These are phyloP conservation scores for Eupithecia inturbata DNA, from an alignment of 2,888 invertebrate genomes.

Conservation along the genomic window DNA sequence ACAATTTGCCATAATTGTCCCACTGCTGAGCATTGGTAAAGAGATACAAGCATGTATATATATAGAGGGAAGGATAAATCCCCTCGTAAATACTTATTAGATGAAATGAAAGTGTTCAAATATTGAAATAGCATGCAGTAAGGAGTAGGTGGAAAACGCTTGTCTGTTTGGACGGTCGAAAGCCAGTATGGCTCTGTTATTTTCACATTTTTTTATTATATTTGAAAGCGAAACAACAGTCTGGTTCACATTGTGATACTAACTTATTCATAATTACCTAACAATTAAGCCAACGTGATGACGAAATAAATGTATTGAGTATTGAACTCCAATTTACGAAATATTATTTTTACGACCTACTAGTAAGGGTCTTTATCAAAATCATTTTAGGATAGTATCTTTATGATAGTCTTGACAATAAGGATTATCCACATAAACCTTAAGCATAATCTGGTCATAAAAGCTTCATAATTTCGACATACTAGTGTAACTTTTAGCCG, in stretches of 20 bases:
- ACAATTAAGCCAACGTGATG: too few species aligned
- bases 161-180: neutral
- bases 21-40: neutral
- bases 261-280: too few species aligned
- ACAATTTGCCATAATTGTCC: neutral
- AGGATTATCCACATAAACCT: too few species aligned
- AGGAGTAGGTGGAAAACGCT: neutral
- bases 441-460: too few species aligned
- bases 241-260: too few species aligned
- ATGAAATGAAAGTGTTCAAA: slow-evolving; percentile 8
- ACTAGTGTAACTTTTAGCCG: too few species aligned
- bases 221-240: neutral
- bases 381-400: too few species aligned
- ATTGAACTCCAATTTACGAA: neutral
- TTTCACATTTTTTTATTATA: neutral
- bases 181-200: neutral
- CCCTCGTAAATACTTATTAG: slow-evolving; percentile 32
- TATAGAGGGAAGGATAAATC: neutral
- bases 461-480: too few species aligned
- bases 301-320: too few species aligned
- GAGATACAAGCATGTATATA: neutral
- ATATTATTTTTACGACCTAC: neutral
- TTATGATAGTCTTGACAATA: too few species aligned
- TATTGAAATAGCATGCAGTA: neutral
- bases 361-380: too few species aligned